A percentile compares a stretch with the other conserved stretches of the same genome.
Conservation (phyloP, 2,797 vertebrate species). For the Neopelma chrysocephalum region DNA sequence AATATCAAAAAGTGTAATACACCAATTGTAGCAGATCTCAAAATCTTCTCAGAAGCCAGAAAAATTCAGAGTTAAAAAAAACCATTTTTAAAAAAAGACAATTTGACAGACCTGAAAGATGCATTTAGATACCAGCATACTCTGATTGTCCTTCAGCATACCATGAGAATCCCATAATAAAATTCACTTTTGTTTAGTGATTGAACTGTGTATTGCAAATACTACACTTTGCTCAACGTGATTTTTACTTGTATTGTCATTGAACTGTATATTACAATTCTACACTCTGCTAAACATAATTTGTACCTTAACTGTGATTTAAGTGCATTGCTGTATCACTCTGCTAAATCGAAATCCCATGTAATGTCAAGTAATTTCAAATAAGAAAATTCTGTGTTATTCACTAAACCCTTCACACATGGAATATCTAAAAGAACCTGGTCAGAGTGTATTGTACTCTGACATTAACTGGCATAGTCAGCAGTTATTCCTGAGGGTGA, state of each 20-base stretch:
- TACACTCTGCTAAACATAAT: neutral
- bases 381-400: neutral
- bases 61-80: neutral
- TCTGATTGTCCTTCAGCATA: neutral
- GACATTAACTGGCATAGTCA: neutral
- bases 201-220: neutral
- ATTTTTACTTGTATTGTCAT: neutral
- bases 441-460: neutral
- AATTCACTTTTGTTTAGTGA: neutral
- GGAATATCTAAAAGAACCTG: neutral
- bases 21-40: neutral
- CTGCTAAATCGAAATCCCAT: neutral
- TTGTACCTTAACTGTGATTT: neutral
- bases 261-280: neutral
- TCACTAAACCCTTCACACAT: neutral
- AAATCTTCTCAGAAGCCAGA: neutral
- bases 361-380: neutral
- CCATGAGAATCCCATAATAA: neutral
- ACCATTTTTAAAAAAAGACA: neutral
- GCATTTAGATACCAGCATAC: neutral
- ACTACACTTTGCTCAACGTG: neutral
- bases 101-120: neutral
- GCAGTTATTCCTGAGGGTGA: neutral
- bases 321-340: neutral
- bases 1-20: neutral